These are phyloP conservation scores for Podiceps cristatus DNA, from an alignment of 2,113 vertebrate species.

Conservation along the genomic window DNA sequence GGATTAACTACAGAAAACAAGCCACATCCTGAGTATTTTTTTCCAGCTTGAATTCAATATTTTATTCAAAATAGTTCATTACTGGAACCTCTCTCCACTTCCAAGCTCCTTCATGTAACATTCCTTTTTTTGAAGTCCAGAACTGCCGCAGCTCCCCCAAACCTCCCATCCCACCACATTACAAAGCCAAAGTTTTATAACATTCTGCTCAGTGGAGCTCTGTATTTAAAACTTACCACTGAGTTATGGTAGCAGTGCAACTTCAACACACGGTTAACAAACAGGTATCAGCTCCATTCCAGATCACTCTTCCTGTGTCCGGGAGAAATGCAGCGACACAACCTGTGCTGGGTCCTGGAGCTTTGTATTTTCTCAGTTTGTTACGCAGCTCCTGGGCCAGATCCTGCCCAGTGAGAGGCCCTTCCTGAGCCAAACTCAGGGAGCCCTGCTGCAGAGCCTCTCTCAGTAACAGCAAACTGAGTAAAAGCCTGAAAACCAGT, in stretches of 20 bases:
- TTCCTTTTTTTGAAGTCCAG: background rate
- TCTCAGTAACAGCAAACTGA: background rate
- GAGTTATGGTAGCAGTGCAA: background rate
- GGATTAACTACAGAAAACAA: constrained; percentile 9
- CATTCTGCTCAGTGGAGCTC: background rate
- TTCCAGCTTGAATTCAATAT: background rate
- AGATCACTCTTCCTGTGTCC: background rate
- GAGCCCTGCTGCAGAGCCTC: background rate
- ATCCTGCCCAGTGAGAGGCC: background rate
- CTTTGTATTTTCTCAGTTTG: background rate
- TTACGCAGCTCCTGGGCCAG: background rate
- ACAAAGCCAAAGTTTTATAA: background rate
- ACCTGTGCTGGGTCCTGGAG: background rate
- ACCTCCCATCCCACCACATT: background rate
- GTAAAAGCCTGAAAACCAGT: background rate
- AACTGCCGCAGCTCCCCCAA: background rate
- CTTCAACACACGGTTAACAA: background rate
- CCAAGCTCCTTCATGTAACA: background rate
- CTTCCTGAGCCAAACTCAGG: accelerated
- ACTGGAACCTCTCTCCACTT: background rate
- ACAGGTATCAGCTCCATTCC: background rate
- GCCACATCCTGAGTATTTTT: background rate
- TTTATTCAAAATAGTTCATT: background rate
- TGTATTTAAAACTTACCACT: background rate
- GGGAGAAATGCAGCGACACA: background rate